Evolutionary conservation across 1,140 invertebrate species (phyloP).

Genomic region (Pogonognathellus flavescens): DNA sequence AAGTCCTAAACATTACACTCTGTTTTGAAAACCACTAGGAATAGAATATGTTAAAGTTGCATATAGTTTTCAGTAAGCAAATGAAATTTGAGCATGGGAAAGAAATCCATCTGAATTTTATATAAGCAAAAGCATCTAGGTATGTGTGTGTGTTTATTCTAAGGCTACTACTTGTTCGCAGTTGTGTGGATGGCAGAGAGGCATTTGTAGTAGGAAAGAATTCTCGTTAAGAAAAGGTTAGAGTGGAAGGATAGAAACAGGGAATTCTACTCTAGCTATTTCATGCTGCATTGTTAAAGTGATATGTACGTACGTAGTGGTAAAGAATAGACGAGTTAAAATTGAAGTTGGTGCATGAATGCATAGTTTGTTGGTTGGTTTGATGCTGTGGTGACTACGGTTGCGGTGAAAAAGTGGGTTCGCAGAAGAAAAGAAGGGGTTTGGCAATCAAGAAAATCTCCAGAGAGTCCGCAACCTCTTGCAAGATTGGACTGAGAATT

Average conservation of each 20-base stretch:
- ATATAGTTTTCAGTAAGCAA: neutral
- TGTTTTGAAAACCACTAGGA: conserved; percentile 14
- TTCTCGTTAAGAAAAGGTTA: conserved; percentile 28
- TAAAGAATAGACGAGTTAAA: conserved; percentile 45
- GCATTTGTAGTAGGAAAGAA: conserved; percentile 26
- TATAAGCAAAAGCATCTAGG: neutral
- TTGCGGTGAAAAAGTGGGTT: conserved; percentile 61
- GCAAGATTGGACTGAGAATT: conserved; percentile 66
- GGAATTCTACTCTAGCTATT: neutral
- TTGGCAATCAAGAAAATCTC: conserved; percentile 64
- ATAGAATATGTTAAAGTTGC: neutral
- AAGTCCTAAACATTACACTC: conserved; percentile 21
- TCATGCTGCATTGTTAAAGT: neutral
- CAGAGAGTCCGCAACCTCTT: conserved; percentile 62
- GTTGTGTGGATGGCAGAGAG: neutral
- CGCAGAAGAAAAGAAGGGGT: conserved; percentile 55
- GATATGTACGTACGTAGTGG: neutral
- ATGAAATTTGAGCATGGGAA: conserved; percentile 32
- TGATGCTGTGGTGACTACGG: conserved; percentile 29
- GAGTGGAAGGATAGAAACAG: conserved; percentile 8
- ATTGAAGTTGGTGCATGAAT: conserved; percentile 46
- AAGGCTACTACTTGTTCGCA: neutral
- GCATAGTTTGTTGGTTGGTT: conserved; percentile 38
- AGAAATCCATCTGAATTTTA: conserved; percentile 39
- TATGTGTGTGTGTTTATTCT: neutral